These are phyloP conservation scores for Apis mellifera DNA, from an alignment of 1,140 invertebrate species.

Conservation along the genomic window DNA sequence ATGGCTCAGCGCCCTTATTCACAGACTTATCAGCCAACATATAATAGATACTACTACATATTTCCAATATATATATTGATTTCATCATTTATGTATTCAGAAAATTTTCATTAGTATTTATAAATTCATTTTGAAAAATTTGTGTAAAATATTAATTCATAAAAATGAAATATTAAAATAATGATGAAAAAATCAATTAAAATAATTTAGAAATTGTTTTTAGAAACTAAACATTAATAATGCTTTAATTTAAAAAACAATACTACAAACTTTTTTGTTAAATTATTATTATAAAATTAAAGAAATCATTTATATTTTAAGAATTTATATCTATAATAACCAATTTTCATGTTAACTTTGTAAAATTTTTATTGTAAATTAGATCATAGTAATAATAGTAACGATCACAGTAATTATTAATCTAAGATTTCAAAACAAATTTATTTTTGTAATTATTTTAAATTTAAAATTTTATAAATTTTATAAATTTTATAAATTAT, in stretches of 20 bases:
- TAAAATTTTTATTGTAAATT: neutral
- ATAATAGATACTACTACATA: no score
- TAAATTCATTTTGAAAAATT: neutral
- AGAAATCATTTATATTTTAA: neutral
- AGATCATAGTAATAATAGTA: no score
- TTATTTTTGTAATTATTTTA: neutral
- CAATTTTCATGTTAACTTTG: neutral
- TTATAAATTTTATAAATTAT: no score
- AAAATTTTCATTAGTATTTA: neutral
- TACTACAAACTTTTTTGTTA: no score
- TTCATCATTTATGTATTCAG: neutral
- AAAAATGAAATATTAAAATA: neutral
- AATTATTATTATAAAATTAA: no score
- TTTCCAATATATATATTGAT: slow-evolving; percentile 5
- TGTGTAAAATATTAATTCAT: neutral
- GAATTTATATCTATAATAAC: neutral
- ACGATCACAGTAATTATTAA: no score
- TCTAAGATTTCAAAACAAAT: neutral
- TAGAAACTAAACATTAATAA: neutral
- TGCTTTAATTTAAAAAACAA: neutral
- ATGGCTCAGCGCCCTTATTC: no score
- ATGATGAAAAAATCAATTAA: neutral
- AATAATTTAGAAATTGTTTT: neutral
- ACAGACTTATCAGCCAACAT: no score
- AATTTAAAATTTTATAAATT: no score